Base-by-base conservation (phyloP, 1,140 invertebrate genomes). In the Pentalonia nigronervosa region DNA sequence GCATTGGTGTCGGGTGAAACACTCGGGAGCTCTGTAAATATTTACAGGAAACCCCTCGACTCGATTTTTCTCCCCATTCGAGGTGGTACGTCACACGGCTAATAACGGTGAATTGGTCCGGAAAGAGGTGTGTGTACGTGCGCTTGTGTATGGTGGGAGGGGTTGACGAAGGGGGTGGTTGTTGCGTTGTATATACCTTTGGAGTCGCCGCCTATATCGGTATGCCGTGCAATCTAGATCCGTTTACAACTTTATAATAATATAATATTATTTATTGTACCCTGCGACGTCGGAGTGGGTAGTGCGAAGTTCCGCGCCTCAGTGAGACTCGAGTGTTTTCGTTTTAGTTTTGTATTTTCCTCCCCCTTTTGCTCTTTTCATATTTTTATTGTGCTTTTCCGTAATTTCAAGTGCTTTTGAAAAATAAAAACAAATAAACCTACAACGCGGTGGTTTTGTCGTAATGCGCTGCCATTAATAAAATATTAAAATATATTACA, bases 21-120 rank as follows among this genome's bases (percentile, higher is more conserved):
- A 53, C 88, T 36, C 88, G 50, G 17, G 53, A 36, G 21, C 25
- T 90, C 67, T 36, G 91, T 92, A 92, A 92, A 92, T 92, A 92
- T 92, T 92, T 92, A 92, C 91, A 91, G 90, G 90, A 91, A 81
- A 91, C 60, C 91, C 91, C 91, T 84, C 67, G 90, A 91, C 36
- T 30, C 41, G 30, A 81, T 83, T 91, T 91, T 47, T 84, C 48
- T 56, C 76, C 81, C 81, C 41, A 41, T 47, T 25, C 48, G 36
- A 88, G 17, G 41, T 25, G 50, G 34, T 30, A 60, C 34, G 45
- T 34, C 30, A 50, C n/a, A 92, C 91, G 76, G 91, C 91, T 92
- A 92, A 92, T 92, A 81, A 91, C 21, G 41, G 91, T 50, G 50
- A 41, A 56, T 88, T 20, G 48, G 87, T 17, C n/a, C 87, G 87